Conservation (phyloP, 2,797 vertebrate genomes). For the Spinibarbus caldwelli region DNA sequence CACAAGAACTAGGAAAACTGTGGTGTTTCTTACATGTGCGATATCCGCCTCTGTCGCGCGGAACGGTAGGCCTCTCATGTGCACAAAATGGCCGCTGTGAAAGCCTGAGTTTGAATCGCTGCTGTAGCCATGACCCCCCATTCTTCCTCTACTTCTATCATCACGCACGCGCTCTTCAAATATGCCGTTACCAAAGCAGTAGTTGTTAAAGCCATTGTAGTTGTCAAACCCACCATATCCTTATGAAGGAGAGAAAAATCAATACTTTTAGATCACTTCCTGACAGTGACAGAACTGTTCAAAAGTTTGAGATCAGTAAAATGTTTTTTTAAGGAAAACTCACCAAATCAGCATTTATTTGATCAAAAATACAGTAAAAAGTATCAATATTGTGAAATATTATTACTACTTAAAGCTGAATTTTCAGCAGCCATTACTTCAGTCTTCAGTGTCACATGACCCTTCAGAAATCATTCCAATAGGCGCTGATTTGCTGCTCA, state of each 20-base stretch:
- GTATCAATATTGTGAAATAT: not conserved
- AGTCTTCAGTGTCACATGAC: not conserved
- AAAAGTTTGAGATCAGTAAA: too few relatives aligned
- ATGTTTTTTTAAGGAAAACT: too few relatives aligned
- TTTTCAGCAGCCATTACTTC: not conserved
- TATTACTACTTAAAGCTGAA: not conserved
- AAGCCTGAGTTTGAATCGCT: constrained; percentile 86
- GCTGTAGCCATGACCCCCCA: constrained; percentile 88
- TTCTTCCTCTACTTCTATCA: constrained; percentile 90
- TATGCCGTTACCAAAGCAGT: constrained; percentile 92
- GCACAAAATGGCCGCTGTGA: constrained; percentile 96
- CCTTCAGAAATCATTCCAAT: not conserved
- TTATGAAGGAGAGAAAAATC: constrained; percentile 62
- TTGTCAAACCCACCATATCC: constrained; percentile 94
- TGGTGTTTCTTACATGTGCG: constrained; percentile 86
- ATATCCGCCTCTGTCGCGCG: constrained; percentile 95
- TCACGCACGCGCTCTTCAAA: constrained; percentile 94
- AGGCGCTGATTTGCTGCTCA: not conserved
- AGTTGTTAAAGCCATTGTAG: constrained; percentile 95
- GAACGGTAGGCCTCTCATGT: constrained; percentile 98
- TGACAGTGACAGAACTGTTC: not conserved
- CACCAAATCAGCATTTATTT: not conserved
- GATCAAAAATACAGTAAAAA: not conserved
- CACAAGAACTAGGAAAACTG: not conserved
- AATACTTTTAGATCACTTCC: not conserved